Percentiles rank a stretch among this genome's conserved stretches.
These are phyloP conservation scores for Schizothorax lantsangensis DNA, from an alignment of 2,797 vertebrate species.

Conservation along the genomic window DNA sequence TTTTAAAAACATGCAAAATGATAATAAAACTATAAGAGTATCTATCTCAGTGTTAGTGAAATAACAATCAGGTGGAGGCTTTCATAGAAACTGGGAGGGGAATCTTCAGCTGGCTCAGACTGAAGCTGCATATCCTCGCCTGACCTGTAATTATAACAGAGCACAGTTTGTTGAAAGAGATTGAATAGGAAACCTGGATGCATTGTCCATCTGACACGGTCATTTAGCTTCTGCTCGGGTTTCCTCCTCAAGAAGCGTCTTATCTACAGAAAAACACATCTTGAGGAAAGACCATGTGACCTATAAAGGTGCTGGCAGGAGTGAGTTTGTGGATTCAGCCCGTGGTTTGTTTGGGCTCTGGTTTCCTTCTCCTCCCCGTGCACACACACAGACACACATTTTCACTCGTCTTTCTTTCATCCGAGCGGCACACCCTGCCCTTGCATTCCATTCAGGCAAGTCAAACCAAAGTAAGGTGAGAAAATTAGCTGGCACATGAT, in stretches of 20 bases:
- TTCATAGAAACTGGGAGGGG: slow-evolving; percentile 27
- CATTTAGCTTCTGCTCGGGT: slow-evolving; percentile 25
- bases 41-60: background rate
- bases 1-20: background rate
- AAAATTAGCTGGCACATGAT: slow-evolving; percentile 53
- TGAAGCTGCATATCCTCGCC: slow-evolving; percentile 9
- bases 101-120: slow-evolving; percentile 23
- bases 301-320: slow-evolving; percentile 37
- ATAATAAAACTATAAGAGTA: background rate
- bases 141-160: slow-evolving; percentile 31
- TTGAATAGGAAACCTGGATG: slow-evolving; percentile 17
- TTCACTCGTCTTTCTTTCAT: slow-evolving; percentile 46
- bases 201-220: slow-evolving; percentile 37
- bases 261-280: slow-evolving; percentile 54
- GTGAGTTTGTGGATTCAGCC: slow-evolving; percentile 51
- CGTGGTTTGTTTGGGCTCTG: slow-evolving; percentile 45
- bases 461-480: slow-evolving; percentile 54
- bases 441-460: slow-evolving; percentile 52
- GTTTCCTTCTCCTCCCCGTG: slow-evolving; percentile 48
- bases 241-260: slow-evolving; percentile 43
- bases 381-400: slow-evolving; percentile 1
- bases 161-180: slow-evolving; percentile 5
- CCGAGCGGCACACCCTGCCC: slow-evolving; percentile 50
- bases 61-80: background rate
- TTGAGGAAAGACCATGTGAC: slow-evolving; percentile 47